A percentile compares a stretch with the other conserved stretches of the same genome.
Conservation (phyloP, 1,140 invertebrate species). For the Drosophila sp. region DNA sequence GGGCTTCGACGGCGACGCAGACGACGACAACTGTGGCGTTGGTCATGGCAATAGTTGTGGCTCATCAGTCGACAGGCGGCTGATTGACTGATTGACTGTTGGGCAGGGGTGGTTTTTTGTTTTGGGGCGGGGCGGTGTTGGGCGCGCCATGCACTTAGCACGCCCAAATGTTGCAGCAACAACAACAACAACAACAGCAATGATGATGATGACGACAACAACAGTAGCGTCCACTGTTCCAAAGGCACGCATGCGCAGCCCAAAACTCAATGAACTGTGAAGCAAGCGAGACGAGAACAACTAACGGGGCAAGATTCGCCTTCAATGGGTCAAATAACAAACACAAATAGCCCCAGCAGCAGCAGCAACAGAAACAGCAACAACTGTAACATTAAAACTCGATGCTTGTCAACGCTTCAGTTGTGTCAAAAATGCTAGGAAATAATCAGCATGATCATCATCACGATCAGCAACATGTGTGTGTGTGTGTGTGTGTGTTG, state of each 20-base stretch:
- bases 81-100: conserved; percentile 10
- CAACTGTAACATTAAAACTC: conserved; percentile 5
- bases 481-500: not conserved
- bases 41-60: conserved; percentile 67
- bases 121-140: not conserved
- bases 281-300: conserved; percentile 46
- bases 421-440: conserved; percentile 42
- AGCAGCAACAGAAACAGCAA: conserved; percentile 25
- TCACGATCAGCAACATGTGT: conserved; percentile 16
- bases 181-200: conserved; percentile 22
- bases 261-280: conserved; percentile 72
- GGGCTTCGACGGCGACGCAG: not conserved
- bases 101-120: not conserved
- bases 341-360: conserved; percentile 47
- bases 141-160: conserved; percentile 64
- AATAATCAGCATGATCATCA: conserved; percentile 6
- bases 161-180: conserved; percentile 57
- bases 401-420: conserved; percentile 61
- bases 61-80: conserved; percentile 52
- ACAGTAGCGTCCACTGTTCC: conserved; percentile 54
- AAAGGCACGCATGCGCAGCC: conserved; percentile 44
- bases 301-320: conserved; percentile 39
- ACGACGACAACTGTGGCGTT: conserved; percentile 40
- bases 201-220: too few relatives aligned
- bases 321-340: conserved; percentile 68